Evolutionary conservation across 2,888 invertebrate genomes (phyloP).

Genomic region (Brachyopa scutellaris): DNA sequence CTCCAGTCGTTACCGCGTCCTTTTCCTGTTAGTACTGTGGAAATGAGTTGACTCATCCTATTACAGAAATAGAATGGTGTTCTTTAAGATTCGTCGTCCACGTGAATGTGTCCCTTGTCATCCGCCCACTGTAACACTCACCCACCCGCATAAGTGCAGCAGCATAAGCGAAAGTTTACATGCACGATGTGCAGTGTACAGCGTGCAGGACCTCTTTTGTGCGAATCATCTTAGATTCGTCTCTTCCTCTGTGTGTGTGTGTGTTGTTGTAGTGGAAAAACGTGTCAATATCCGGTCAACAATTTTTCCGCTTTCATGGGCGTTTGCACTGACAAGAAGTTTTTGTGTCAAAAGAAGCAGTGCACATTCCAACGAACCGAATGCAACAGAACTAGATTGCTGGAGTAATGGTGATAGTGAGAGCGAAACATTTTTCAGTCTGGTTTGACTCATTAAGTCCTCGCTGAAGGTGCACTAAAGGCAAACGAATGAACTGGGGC

Average conservation of each 20-base stretch:
- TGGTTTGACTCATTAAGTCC: constrained; percentile 4
- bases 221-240: too few relatives aligned
- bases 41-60: constrained; percentile 69
- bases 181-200: too few relatives aligned
- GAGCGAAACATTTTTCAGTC: background rate
- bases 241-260: too few relatives aligned
- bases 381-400: too few relatives aligned
- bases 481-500: too few relatives aligned
- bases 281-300: constrained; percentile 71
- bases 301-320: constrained; percentile 58
- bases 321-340: constrained; percentile 39
- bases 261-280: too few relatives aligned
- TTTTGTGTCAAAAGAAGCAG: constrained; percentile 50
- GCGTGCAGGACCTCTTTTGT: too few relatives aligned
- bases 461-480: background rate
- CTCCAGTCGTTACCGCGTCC: background rate
- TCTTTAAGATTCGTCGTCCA: constrained; percentile 53
- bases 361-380: too few relatives aligned
- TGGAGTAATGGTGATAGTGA: background rate
- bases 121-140: constrained; percentile 7
- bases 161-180: too few relatives aligned
- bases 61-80: constrained; percentile 57
- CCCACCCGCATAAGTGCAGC: constrained; percentile 35
- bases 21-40: constrained; percentile 28
- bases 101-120: background rate